Conservation (phyloP, 2,888 invertebrate genomes). For the Chaetogeoica ovagalla region DNA sequence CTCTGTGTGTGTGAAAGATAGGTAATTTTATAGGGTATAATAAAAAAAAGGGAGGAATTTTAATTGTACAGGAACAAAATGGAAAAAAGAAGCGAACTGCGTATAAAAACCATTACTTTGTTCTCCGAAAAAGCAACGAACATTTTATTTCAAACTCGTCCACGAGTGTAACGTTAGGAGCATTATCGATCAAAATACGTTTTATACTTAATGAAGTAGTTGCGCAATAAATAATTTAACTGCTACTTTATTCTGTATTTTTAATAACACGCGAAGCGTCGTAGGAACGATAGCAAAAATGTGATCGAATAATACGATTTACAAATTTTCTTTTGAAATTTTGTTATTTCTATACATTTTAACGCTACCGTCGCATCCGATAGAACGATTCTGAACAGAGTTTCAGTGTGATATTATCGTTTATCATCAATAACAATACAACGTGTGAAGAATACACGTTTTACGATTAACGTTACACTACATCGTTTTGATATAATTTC, state of each 20-base stretch:
- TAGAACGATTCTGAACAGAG: too few relatives aligned
- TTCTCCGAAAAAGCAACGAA: not conserved
- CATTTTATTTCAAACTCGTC: not conserved
- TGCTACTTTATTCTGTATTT: not conserved
- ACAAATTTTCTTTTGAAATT: too few relatives aligned
- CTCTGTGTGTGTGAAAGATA: not conserved
- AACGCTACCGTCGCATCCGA: too few relatives aligned
- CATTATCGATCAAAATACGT: not conserved
- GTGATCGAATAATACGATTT: too few relatives aligned
- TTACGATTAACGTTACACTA: too few relatives aligned
- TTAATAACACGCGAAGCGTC: not conserved
- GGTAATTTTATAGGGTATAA: not conserved
- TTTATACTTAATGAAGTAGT: not conserved
- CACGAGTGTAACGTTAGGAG: not conserved
- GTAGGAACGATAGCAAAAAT: not conserved
- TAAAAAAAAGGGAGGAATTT: conserved; percentile 2
- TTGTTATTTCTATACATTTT: too few relatives aligned
- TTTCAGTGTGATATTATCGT: too few relatives aligned
- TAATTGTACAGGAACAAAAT: not conserved
- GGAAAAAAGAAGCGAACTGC: not conserved
- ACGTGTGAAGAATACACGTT: too few relatives aligned
- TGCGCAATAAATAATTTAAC: not conserved
- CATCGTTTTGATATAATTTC: too few relatives aligned
- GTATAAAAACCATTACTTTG: not conserved
- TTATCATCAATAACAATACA: too few relatives aligned